A percentile compares a stretch with the other conserved stretches of the same genome.
These are phyloP conservation scores for Drusus annulatus DNA, from an alignment of 1,140 invertebrate genomes.

Conservation along the genomic window DNA sequence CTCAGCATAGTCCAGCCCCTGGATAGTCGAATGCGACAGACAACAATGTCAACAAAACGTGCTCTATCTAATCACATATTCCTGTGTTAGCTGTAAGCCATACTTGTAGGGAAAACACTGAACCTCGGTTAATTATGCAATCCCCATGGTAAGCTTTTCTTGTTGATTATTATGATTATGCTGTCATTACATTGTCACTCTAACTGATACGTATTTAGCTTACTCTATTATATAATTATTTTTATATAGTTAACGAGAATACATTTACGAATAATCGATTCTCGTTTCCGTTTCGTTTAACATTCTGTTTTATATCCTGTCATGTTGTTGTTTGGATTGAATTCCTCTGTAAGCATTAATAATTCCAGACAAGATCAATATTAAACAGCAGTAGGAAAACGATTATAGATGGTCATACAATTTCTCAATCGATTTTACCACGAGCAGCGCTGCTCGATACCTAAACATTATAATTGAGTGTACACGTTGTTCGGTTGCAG, in stretches of 20 bases:
- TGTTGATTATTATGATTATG: not conserved
- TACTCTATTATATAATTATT: no score
- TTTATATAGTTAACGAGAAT: no score
- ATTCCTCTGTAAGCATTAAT: not conserved
- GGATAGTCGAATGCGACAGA: constrained; percentile 9
- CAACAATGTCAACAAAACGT: constrained; percentile 33
- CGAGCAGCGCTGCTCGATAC: constrained; percentile 13
- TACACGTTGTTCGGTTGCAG: constrained; percentile 38
- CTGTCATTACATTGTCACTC: no score
- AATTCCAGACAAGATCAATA: constrained; percentile 13
- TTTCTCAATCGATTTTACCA: constrained; percentile 31
- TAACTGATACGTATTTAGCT: no score
- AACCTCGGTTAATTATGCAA: constrained; percentile 11
- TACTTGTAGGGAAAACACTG: constrained; percentile 16
- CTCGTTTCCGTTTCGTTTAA: no score
- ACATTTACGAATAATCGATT: no score
- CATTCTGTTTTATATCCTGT: not conserved
- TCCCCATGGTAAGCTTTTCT: constrained; percentile 10
- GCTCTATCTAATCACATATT: constrained; percentile 21
- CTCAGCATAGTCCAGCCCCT: not conserved
- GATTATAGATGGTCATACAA: constrained; percentile 12
- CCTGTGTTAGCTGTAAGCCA: not conserved
- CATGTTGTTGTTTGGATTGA: not conserved
- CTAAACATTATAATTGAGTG: constrained; percentile 42
- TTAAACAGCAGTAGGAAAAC: constrained; percentile 21